Evolutionary conservation across 2,797 vertebrate species (phyloP).

Genomic region (Trichosurus vulpecula): DNA sequence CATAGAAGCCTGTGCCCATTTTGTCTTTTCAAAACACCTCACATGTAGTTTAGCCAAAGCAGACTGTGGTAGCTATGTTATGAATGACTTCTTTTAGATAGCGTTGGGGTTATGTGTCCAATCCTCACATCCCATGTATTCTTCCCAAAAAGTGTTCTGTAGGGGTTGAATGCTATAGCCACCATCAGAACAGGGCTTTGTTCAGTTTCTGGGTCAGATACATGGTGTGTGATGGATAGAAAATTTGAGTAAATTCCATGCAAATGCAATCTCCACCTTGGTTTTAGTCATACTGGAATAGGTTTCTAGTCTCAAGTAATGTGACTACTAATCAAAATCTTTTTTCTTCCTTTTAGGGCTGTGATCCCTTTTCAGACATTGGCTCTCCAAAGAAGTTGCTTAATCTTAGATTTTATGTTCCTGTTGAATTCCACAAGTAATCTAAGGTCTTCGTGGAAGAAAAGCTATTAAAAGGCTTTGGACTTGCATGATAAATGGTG

Average conservation of each 20-base stretch:
- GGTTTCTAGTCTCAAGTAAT: not conserved
- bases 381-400: slow-evolving; percentile 3
- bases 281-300: not conserved
- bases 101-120: not conserved
- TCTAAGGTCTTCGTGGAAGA: not conserved
- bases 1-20: no score
- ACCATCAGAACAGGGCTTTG: not conserved
- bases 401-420: not conserved
- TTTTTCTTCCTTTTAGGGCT: slow-evolving; percentile 42
- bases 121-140: no score
- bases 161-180: not conserved
- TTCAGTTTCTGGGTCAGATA: not conserved
- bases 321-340: not conserved
- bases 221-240: no score
- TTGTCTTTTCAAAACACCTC: not conserved
- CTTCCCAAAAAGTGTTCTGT: not conserved
- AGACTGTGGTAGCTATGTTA: not conserved
- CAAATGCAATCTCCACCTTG: not conserved
- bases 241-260: no score
- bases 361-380: slow-evolving; percentile 2
- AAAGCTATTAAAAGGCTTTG: not conserved
- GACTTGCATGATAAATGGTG: not conserved
- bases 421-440: not conserved
- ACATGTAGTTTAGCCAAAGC: not conserved
- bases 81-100: not conserved